Evolutionary conservation across 2,888 invertebrate genomes (phyloP), one percentile per base, ranked within the genome.

Genomic region (Drosophila multiciliata): DNA sequence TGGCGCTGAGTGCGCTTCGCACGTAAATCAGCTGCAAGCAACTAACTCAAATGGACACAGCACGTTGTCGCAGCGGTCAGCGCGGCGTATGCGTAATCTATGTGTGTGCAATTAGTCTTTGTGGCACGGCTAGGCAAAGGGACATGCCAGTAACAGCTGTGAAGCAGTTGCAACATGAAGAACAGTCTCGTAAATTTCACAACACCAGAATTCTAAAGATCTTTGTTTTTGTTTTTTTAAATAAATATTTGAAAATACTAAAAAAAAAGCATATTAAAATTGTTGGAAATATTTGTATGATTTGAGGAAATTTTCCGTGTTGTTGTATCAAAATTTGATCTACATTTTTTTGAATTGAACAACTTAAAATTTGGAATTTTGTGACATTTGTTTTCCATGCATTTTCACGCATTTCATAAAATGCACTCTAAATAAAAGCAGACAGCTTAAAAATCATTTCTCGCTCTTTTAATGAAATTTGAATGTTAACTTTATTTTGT

Each of bases 51-150:
- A 57, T n/a, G 49, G 42, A 54, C 72, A 58, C 63, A 64, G 63
- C 80, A 79, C 65, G 69, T 79, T 77, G 66, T 73, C 65, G 67
- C 62, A 57, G 60, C 62, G 73, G 87, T 77, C 81, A 80, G 65
- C 65, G 89, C 66, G 83, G 78, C 84, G 90, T 90, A 90, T 90
- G 85, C 85, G 85, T 85, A 89, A 89, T 85, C 45, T 73, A 29
- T 38, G 26, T 40, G 20, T 40, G 33, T 26, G 48, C 35, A 54
- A 23, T 48, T 33, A 32, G 20, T 58, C 20, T 11, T 2, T 32
- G 7, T 32, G 3, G n/a, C 11, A 2, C 6, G 32, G 45, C 15
- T 6, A 12, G 11, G 17, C 17, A 1, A 11, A 7, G 45, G 15
- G 7, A 17, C 26, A 9, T 11, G 33, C 2, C n/a, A 57, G 33